A percentile compares a stretch with the other conserved stretches of the same genome.
These are phyloP conservation scores for Ptilonorhynchus violaceus DNA, from an alignment of 2,113 vertebrate species.

Conservation along the genomic window DNA sequence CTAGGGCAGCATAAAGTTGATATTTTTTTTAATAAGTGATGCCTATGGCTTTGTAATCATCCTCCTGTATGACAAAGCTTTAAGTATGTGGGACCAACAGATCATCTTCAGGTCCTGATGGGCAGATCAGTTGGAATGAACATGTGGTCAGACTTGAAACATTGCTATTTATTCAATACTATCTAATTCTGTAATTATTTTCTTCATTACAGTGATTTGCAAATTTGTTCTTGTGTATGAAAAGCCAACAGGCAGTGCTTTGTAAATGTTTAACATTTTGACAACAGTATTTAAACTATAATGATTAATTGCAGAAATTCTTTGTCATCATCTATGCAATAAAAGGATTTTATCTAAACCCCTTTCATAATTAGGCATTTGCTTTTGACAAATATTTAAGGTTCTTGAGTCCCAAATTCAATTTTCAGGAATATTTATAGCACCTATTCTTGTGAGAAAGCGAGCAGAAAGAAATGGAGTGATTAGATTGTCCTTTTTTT, in stretches of 20 bases:
- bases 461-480: not conserved
- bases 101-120: not conserved
- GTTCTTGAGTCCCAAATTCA: not conserved
- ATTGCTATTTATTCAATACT: not conserved
- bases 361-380: not conserved
- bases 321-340: not conserved
- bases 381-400: not conserved
- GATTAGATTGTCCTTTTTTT: not conserved
- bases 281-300: not conserved
- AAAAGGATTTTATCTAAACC: not conserved
- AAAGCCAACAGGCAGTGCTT: not conserved
- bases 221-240: not conserved
- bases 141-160: not conserved
- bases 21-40: not conserved
- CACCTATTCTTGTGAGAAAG: not conserved
- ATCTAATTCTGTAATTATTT: not conserved
- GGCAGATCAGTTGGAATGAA: not conserved
- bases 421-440: not conserved
- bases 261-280: not conserved
- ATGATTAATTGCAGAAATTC: not conserved
- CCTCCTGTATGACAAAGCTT: not conserved
- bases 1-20: not conserved
- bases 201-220: not conserved
- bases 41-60: not conserved
- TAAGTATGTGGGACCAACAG: not conserved